phyloP scores from a whole-genome alignment of 30 jellyfish, hydroid and myxozoan genomes.

The Cassiopea andromeda region DNA sequence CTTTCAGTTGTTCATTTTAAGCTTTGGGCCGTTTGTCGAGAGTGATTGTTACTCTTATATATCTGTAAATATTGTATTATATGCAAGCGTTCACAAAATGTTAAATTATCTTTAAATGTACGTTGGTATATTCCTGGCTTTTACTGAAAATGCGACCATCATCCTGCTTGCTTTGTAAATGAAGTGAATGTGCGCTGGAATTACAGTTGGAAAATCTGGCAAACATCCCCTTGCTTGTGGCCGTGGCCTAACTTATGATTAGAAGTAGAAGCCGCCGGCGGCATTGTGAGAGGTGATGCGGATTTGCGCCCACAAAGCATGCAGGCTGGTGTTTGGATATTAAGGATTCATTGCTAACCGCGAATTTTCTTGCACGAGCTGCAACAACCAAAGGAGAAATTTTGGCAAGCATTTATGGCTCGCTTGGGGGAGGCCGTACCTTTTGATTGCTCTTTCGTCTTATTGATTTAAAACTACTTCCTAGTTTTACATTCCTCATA shows the following conservation, averaged over 20 bases:
- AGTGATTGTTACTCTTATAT: conserved; percentile 23
- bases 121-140: conserved; percentile 21
- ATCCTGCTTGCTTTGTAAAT: not conserved
- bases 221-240: not conserved
- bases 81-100: conserved; percentile 47
- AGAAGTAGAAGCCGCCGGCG: not conserved
- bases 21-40: conserved; percentile 29
- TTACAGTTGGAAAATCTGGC: not conserved
- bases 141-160: not conserved
- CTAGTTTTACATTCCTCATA: no score
- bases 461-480: not conserved
- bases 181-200: not conserved
- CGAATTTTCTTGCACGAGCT: not conserved
- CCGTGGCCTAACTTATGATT: not conserved
- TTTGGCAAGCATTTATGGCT: not conserved
- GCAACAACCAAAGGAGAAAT: not conserved
- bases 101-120: conserved; percentile 55
- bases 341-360: not conserved
- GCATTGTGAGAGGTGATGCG: no score
- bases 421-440: not conserved
- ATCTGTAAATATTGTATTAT: conserved; percentile 60
- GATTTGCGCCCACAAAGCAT: not conserved
- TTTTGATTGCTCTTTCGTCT: not conserved
- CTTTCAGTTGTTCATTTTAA: not conserved
- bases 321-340: not conserved